phyloP scores from a whole-genome alignment of 1,140 invertebrate species.

The Drosophila pseudoobscura region DNA sequence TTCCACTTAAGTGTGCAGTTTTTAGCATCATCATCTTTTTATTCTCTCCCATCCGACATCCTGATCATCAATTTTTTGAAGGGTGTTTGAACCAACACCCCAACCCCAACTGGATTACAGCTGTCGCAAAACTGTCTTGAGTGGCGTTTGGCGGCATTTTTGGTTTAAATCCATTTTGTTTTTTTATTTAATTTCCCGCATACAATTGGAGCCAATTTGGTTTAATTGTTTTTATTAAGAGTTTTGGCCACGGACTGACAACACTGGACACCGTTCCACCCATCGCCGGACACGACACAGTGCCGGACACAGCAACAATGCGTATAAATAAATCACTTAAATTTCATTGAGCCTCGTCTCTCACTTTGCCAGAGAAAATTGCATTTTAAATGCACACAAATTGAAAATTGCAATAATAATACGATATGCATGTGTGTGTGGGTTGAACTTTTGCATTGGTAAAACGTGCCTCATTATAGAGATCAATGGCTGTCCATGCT shows the following conservation, averaged over 20 bases:
- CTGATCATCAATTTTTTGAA: conserved; percentile 29
- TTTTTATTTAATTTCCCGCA: conserved; percentile 41
- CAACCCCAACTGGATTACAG: too few species aligned
- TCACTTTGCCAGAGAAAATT: conserved; percentile 7
- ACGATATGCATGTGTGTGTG: conserved; percentile 22
- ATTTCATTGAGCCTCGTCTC: conserved; percentile 53
- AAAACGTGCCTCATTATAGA: conserved; percentile 55
- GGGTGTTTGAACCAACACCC: neutral
- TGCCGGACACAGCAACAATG: conserved; percentile 41
- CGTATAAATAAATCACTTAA: conserved; percentile 73
- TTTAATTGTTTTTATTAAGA: conserved; percentile 73
- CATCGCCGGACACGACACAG: conserved; percentile 3
- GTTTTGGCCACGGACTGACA: neutral
- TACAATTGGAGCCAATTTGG: conserved; percentile 67
- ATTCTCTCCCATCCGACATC: conserved; percentile 14
- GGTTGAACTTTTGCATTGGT: conserved; percentile 30
- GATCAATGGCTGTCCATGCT: conserved; percentile 55
- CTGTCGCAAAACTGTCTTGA: too few species aligned
- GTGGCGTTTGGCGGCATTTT: neutral
- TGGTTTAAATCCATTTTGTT: conserved; percentile 28
- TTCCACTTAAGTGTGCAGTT: conserved; percentile 47
- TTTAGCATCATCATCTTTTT: conserved; percentile 20
- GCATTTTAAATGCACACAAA: conserved; percentile 7
- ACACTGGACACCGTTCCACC: neutral
- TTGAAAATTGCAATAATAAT: conserved; percentile 62